A percentile compares a stretch with the other conserved stretches of the same genome.
Evolutionary conservation across 1,140 invertebrate genomes (phyloP).

Genomic region (Lamellibrachia luymesi): DNA sequence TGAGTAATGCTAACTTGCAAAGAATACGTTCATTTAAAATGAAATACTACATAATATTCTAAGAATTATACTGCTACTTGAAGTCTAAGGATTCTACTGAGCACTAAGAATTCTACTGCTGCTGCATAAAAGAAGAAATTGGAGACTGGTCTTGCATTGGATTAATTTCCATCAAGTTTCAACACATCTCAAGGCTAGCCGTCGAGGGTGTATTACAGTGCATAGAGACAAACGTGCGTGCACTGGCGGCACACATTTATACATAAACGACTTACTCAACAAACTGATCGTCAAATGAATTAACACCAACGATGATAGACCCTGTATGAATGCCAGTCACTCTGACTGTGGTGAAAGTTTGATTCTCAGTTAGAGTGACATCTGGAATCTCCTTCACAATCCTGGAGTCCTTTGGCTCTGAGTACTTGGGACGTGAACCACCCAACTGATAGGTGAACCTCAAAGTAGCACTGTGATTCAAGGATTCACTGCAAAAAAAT

Average conservation of each 20-base stretch:
- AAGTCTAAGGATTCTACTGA: no score
- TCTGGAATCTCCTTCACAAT: not conserved
- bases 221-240: not conserved
- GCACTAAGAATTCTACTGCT: no score
- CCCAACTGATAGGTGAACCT: not conserved
- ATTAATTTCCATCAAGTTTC: not conserved
- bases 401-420: not conserved
- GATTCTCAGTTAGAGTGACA: not conserved
- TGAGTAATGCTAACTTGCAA: not conserved
- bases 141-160: not conserved
- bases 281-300: constrained; percentile 42
- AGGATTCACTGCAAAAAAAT: not conserved
- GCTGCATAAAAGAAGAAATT: not conserved
- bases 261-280: constrained; percentile 36
- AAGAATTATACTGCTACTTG: no score
- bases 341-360: not conserved
- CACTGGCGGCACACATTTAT: not conserved
- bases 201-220: not conserved
- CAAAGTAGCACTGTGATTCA: not conserved
- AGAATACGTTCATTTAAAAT: no score
- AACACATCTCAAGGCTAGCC: not conserved
- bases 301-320: constrained; percentile 44
- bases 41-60: not conserved
- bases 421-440: not conserved
- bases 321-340: constrained; percentile 36